These are phyloP conservation scores for Aplocera efformata DNA, from an alignment of 2,888 invertebrate genomes.

Conservation along the genomic window DNA sequence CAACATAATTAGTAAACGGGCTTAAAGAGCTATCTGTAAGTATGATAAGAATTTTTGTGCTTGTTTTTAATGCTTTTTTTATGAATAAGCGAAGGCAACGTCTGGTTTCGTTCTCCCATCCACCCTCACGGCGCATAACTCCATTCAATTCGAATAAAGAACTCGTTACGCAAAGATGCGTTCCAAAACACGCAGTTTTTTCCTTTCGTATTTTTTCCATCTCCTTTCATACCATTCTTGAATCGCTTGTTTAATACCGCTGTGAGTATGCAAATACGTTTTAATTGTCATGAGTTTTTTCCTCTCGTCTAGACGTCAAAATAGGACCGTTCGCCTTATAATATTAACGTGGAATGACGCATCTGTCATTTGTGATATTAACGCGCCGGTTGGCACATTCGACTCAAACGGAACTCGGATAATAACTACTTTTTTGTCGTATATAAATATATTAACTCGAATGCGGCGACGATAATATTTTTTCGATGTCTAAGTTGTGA, in stretches of 20 bases:
- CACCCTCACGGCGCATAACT: conserved; percentile 38
- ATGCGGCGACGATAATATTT: conserved; percentile 49
- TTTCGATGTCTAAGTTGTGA: conserved; percentile 47
- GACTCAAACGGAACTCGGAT: conserved; percentile 49
- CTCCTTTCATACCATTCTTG: conserved; percentile 55
- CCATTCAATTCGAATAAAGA: conserved; percentile 62
- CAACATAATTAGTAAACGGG: too few relatives aligned
- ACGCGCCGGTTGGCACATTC: conserved; percentile 60
- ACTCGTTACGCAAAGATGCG: conserved; percentile 68
- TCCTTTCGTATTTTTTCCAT: conserved; percentile 40
- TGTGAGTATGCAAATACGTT: conserved; percentile 71
- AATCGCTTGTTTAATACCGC: conserved; percentile 46
- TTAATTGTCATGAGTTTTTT: conserved; percentile 63
- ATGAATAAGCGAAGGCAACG: conserved; percentile 1
- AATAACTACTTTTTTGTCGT: conserved; percentile 52
- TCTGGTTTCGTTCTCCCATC: conserved; percentile 16
- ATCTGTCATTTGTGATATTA: conserved; percentile 76
- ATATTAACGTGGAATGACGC: conserved; percentile 60
- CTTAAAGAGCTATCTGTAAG: too few relatives aligned
- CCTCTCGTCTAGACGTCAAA: conserved; percentile 38
- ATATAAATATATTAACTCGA: conserved; percentile 44
- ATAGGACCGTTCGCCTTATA: conserved; percentile 40
- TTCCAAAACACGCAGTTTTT: conserved; percentile 53
- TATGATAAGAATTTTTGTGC: too few relatives aligned
- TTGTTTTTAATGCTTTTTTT: neutral